Evolutionary conservation across 2,888 invertebrate genomes (phyloP), one percentile per base, ranked within the genome.

Genomic region (Marasmarcha lunaedactyla): DNA sequence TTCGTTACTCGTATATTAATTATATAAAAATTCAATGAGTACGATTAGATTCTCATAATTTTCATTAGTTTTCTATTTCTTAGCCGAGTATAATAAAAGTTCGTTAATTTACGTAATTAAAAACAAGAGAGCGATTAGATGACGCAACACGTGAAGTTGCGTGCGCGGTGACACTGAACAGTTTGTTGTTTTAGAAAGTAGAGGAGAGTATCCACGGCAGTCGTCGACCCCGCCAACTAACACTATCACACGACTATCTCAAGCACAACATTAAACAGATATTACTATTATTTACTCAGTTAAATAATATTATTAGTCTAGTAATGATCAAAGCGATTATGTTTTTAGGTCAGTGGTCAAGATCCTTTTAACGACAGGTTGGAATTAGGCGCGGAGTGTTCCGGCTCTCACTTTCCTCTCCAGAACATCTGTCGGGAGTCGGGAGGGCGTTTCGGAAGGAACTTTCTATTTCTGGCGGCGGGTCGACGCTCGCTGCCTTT

Each of bases 381-480:
- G 46, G 35, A 42, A 40, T 44, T 47, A 41, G 46, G 46, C 42
- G 49, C 44, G 43, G 42, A 50, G 54, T 60, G 63, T 71, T 77
- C 79, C 61, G 77, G 79, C 78, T 74, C 77, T 79, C 79, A 79
- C 81, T 78, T 81, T 83, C 76, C 66, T 69, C 64, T 57, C 66
- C 69, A 67, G 58, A 55, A 48, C 53, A 63, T 71, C 71, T 73
- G 74, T 78, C 71, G 76, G 79, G 77, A 77, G 63, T 67, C 52
- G 51, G 55, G 60, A 52, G 56, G 51, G 63, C 66, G 60, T 76
- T 74, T 74, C 63, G 69, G 72, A 70, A 59, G 63, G 55, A 68
- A 79, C 81, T 83, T 83, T 83, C 81, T 81, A 79, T 81, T 81
- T 83, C 79, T 76, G 76, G 70, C 71, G 65, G 53, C 74, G 71